Conservation (phyloP, 2,113 vertebrate species). For the Perognathus longimembris region DNA sequence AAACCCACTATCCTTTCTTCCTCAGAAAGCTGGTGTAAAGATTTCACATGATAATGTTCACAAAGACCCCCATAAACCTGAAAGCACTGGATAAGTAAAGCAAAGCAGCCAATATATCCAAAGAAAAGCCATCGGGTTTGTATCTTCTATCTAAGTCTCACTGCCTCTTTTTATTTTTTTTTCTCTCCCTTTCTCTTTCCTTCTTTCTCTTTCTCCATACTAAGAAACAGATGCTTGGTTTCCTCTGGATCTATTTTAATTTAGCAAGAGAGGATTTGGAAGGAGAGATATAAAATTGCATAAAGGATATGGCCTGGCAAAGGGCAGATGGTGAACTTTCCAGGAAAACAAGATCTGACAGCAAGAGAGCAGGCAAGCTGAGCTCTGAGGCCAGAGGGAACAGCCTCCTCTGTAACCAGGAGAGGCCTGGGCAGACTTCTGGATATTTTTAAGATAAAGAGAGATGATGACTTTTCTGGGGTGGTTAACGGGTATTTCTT, state of each 20-base stretch:
- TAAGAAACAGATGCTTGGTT: not conserved
- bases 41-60: not conserved
- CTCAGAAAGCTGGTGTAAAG: not conserved
- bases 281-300: slow-evolving; percentile 33
- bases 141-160: not conserved
- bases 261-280: not conserved
- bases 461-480: slow-evolving; percentile 56
- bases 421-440: not conserved
- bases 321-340: not conserved
- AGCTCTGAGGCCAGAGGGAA: not conserved
- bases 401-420: not conserved
- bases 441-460: slow-evolving; percentile 40
- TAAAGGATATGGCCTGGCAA: not conserved
- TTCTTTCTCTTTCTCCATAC: not conserved
- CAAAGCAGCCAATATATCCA: not conserved
- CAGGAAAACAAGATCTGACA: slow-evolving; percentile 9
- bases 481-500: slow-evolving; percentile 54
- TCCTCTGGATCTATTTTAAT: not conserved
- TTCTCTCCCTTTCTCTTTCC: not conserved
- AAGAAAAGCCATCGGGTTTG: not conserved
- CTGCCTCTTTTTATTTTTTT: not conserved
- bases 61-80: not conserved
- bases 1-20: not conserved
- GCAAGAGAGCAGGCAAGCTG: not conserved
- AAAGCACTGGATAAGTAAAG: not conserved